Conservation (phyloP, 2,888 invertebrate genomes). For the Melanostoma mellinum region DNA sequence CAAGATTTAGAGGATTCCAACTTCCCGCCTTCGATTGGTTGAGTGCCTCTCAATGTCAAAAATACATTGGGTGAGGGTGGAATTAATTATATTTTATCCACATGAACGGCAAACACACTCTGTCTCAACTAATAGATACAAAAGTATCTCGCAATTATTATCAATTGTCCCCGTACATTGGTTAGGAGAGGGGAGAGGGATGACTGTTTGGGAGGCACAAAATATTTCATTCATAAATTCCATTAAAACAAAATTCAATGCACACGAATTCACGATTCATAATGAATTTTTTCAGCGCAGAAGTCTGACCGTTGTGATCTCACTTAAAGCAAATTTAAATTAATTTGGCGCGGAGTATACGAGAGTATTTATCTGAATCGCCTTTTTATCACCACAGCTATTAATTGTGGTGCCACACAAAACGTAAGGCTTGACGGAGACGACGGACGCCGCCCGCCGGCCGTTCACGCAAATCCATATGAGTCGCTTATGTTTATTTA, state of each 20-base stretch:
- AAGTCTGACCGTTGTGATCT: slow-evolving; percentile 40
- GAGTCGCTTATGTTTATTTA: not conserved
- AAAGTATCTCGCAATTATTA: slow-evolving; percentile 72
- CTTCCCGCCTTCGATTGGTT: slow-evolving; percentile 66
- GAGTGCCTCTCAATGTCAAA: slow-evolving; percentile 70
- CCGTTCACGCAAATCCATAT: slow-evolving; percentile 54
- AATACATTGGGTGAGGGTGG: slow-evolving; percentile 34
- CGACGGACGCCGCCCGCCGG: not conserved
- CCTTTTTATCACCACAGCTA: slow-evolving; percentile 46
- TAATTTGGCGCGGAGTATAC: slow-evolving; percentile 58
- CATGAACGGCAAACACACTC: slow-evolving; percentile 59
- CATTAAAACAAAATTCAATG: slow-evolving; percentile 26
- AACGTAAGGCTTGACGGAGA: slow-evolving; percentile 26
- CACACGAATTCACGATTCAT: slow-evolving; percentile 34
- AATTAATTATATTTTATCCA: slow-evolving; percentile 64
- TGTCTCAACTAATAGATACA: slow-evolving; percentile 66
- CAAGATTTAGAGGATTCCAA: slow-evolving; percentile 65
- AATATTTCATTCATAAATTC: slow-evolving; percentile 66
- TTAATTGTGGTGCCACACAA: slow-evolving; percentile 55
- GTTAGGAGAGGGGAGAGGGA: not conserved
- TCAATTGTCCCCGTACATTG: slow-evolving; percentile 53
- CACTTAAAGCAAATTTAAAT: slow-evolving; percentile 70
- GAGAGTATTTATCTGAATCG: slow-evolving; percentile 38
- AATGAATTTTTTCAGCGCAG: slow-evolving; percentile 27
- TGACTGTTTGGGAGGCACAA: slow-evolving; percentile 4